Evolutionary conservation across 2,888 invertebrate genomes (phyloP).

Genomic region (Silvanus unidentatus): DNA sequence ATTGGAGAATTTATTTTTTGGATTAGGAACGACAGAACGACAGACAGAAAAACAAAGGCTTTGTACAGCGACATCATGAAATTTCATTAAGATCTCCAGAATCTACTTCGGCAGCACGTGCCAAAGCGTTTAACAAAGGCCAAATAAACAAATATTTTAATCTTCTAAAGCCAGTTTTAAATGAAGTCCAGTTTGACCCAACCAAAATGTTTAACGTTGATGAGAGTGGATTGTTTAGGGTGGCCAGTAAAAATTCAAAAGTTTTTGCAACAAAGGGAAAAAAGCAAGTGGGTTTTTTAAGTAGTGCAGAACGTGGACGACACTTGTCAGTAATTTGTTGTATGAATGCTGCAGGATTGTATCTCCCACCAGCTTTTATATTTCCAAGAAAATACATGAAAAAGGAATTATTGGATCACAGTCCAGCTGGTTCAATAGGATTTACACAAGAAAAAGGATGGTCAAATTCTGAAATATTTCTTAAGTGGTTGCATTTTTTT

Average conservation of each 20-base stretch:
- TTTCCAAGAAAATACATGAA: slow-evolving; percentile 1
- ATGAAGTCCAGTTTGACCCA: neutral
- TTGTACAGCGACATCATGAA: neutral
- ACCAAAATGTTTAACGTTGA: slow-evolving; percentile 10
- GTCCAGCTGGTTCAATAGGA: slow-evolving; percentile 35
- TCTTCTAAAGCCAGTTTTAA: neutral
- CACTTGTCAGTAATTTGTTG: neutral
- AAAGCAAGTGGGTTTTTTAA: slow-evolving; percentile 16
- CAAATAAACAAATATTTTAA: slow-evolving; percentile 11
- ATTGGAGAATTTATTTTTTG: too few species aligned
- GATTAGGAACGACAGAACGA: too few species aligned
- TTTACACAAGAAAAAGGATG: slow-evolving; percentile 30
- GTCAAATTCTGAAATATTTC: slow-evolving; percentile 28
- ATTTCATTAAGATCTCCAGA: slow-evolving; percentile 14
- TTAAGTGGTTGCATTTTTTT: slow-evolving; percentile 11
- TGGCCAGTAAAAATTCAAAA: slow-evolving; percentile 8
- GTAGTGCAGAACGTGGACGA: neutral
- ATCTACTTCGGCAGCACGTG: slow-evolving; percentile 10
- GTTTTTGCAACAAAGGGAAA: slow-evolving; percentile 7
- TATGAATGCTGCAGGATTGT: neutral
- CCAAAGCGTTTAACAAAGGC: slow-evolving; percentile 12
- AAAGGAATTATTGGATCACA: slow-evolving; percentile 31
- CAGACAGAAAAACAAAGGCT: neutral
- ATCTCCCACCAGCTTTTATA: slow-evolving; percentile 1
- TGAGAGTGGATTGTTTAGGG: slow-evolving; percentile 9